These are phyloP conservation scores for Peromyscus aztecus DNA, from an alignment of 2,797 vertebrate species.

Conservation along the genomic window DNA sequence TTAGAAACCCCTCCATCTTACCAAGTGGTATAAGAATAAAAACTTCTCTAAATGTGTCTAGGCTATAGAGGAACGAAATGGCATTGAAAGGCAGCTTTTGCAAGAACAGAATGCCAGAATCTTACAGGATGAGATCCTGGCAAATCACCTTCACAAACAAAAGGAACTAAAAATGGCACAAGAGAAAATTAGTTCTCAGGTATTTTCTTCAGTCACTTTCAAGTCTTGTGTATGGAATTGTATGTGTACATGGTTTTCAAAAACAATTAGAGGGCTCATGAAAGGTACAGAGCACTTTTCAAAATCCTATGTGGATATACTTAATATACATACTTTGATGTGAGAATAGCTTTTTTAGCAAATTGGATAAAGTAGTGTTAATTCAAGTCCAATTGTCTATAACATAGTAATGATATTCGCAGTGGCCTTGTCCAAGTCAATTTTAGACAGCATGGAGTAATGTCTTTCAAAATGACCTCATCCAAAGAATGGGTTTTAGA, in stretches of 20 bases:
- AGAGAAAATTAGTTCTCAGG: slow-evolving; percentile 91
- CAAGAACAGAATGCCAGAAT: slow-evolving; percentile 92
- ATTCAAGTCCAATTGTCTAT: not conserved
- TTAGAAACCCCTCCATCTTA: not conserved
- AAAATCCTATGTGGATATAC: not conserved
- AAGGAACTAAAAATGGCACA: slow-evolving; percentile 91
- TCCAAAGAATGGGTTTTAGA: not conserved
- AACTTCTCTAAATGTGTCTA: slow-evolving; percentile 77
- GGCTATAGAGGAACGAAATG: slow-evolving; percentile 93
- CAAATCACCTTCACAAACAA: slow-evolving; percentile 91
- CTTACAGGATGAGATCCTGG: slow-evolving; percentile 93
- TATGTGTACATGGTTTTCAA: not conserved
- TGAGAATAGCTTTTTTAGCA: not conserved
- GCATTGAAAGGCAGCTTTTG: slow-evolving; percentile 91
- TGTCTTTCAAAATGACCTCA: not conserved
- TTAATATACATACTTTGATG: not conserved
- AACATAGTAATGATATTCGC: not conserved
- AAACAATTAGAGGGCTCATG: not conserved
- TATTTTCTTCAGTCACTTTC: slow-evolving; percentile 79
- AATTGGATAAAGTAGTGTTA: not conserved
- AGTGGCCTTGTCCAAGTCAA: not conserved
- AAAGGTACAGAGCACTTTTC: not conserved
- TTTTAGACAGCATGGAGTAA: not conserved
- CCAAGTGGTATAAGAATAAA: not conserved
- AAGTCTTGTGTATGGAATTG: slow-evolving; percentile 4